Evolutionary conservation across 1,140 invertebrate species (phyloP).

Genomic region (Chymomyza costata): DNA sequence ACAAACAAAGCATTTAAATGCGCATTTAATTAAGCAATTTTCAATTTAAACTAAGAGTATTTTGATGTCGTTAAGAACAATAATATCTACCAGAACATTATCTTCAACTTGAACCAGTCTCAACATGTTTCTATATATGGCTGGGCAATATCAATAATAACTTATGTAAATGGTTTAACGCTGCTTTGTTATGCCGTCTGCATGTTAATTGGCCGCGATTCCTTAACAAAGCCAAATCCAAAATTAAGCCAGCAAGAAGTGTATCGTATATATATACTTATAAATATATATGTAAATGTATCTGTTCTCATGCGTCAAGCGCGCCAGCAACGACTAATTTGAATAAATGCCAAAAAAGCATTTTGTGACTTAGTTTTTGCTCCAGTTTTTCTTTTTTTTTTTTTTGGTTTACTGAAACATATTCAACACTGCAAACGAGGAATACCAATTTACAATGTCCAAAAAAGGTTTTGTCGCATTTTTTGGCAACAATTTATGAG

Average conservation of each 20-base stretch:
- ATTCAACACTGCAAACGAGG: no score
- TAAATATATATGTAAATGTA: conserved; percentile 8
- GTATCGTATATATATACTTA: conserved; percentile 22
- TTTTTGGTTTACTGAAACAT: no score
- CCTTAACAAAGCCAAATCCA: conserved; percentile 43
- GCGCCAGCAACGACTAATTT: conserved; percentile 29
- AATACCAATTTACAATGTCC: no score
- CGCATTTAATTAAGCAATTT: conserved; percentile 40
- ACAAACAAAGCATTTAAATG: conserved; percentile 16
- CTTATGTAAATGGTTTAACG: conserved; percentile 44
- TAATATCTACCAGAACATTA: conserved; percentile 13
- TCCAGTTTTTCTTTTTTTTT: conserved; percentile 46
- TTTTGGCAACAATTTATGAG: conserved; percentile 49
- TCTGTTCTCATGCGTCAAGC: conserved; percentile 12
- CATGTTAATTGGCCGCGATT: conserved; percentile 46
- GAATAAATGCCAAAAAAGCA: conserved; percentile 46
- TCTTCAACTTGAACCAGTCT: conserved; percentile 29
- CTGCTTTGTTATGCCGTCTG: conserved; percentile 27
- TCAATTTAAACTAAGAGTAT: conserved; percentile 28
- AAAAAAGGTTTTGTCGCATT: conserved; percentile 30
- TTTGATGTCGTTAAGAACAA: conserved; percentile 3
- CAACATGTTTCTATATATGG: conserved; percentile 22
- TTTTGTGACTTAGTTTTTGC: conserved; percentile 44
- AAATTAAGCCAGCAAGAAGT: no score
- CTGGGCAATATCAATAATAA: conserved; percentile 61